These are phyloP conservation scores for Venusia cambrica DNA, from an alignment of 2,888 invertebrate genomes.

Conservation along the genomic window DNA sequence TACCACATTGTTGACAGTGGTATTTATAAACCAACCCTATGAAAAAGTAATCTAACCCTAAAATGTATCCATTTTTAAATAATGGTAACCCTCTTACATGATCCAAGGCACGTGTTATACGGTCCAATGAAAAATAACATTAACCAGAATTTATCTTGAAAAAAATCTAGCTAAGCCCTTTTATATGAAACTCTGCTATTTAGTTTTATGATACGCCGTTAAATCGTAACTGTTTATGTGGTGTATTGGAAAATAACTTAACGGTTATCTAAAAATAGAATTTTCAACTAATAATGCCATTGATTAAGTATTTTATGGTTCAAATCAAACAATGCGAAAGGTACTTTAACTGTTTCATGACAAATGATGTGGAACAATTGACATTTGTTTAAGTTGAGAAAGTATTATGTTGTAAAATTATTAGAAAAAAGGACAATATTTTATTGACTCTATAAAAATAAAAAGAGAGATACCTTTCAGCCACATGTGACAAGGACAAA, in stretches of 20 bases:
- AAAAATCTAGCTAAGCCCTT: conserved; percentile 37
- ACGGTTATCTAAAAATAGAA: conserved; percentile 12
- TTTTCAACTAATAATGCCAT: conserved; percentile 7
- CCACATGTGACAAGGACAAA: conserved; percentile 24
- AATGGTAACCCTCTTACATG: conserved; percentile 58
- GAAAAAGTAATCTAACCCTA: conserved; percentile 60
- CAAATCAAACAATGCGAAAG: too few relatives aligned
- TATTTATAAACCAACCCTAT: conserved; percentile 54
- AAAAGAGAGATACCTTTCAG: not conserved
- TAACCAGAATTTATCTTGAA: conserved; percentile 47
- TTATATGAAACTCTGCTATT: conserved; percentile 41
- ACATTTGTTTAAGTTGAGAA: too few relatives aligned
- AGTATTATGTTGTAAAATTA: too few relatives aligned
- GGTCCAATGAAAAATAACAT: conserved; percentile 55
- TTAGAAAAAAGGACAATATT: too few relatives aligned
- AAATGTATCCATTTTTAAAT: conserved; percentile 66
- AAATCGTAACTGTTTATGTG: conserved; percentile 36
- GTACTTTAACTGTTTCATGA: too few relatives aligned
- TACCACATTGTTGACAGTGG: conserved; percentile 58
- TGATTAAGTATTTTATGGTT: too few relatives aligned
- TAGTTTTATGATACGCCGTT: conserved; percentile 44
- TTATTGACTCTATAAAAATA: not conserved
- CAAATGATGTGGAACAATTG: too few relatives aligned
- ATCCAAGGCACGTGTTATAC: conserved; percentile 62
- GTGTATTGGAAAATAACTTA: conserved; percentile 25